Evolutionary conservation across 2,797 vertebrate species (phyloP), one percentile per base, ranked within the genome.

Genomic region (Ctenosaura bakeri): DNA sequence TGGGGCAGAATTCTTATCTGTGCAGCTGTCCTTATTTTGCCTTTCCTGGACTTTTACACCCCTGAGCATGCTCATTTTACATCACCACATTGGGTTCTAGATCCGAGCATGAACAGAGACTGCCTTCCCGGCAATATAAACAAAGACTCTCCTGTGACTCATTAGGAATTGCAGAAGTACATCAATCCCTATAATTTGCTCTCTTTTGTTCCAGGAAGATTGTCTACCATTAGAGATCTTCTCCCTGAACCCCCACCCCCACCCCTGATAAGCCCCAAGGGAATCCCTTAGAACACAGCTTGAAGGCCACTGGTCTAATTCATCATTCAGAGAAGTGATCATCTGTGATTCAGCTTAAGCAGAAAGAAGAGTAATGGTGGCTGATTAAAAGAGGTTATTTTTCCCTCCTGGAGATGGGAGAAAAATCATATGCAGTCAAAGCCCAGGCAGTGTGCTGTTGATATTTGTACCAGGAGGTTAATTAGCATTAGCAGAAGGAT

Each of bases 401-500:
- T 22, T 4, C 1, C 3, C 77, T 13, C 69, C 78, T 24, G 13
- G 80, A 64, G 35, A 87, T 13, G 35, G 69, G 52, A 80, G 2
- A 54, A 20, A 8, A 93, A 66, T 88, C 29, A 87, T 79, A 85
- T 2, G 5, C 29, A 93, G 88, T 90, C 84, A 95, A 95, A 95
- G 82, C 86, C 91, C 89, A 93, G 90, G 66, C 81, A 93, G 46
- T 54, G 22, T 64, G 91, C 92, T 93, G 89, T 91, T 97, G 88
- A 84, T 95, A 91, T 92, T 92, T 96, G 90, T 91, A 92, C 87
- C 88, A 94, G 86, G 90, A 96, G 93, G 89, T 95, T 96, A 96
- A 97, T 97, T 96, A 96, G 87, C 88, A 73, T 94, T 94, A 94
- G 92, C 93, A 95, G 93, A 96, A 96, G 94, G 82, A 91, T 90